Evolutionary conservation across 2,888 invertebrate genomes (phyloP), one percentile per base, ranked within the genome.

Genomic region (Loripinus fragilis): DNA sequence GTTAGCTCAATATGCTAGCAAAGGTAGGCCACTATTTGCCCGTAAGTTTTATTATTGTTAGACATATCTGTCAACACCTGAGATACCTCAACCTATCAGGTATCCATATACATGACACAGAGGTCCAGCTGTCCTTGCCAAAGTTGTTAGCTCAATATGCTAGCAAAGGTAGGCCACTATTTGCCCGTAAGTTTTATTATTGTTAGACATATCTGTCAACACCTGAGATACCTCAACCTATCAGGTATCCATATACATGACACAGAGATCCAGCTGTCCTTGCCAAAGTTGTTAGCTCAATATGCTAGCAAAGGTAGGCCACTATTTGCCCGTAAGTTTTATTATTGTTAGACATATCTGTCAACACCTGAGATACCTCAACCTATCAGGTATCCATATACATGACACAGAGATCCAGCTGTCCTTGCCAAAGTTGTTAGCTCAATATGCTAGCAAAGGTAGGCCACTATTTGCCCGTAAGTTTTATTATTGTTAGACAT

Each of bases 331-430:
- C n/a, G n/a, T n/a, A n/a, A n/a, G n/a, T n/a, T n/a, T n/a, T n/a
- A n/a, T n/a, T n/a, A n/a, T n/a, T 8, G 69, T 92, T 71, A 80
- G 90, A 42, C 42, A 85, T 23, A 76, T 80, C n/a, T 88, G 90
- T 68, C 67, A 68, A 5, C 77, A 87, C 45, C 85, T 92, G n/a
- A 79, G 84, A n/a, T 85, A 89, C 71, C 67, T 92, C 15, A 92
- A 92, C 76, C 70, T 92, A 41, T 86, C 88, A 41, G 91, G 91
- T 2, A 86, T 90, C 23, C 91, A 92, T 73, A 85, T 89, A 28
- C 90, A 91, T 77, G 74, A 85, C 28, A 74, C 71, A 17, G 84
- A 83, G 20, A 66, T 28, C 3, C 66, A 41, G n/a, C 66, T 41
- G 25, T 66, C 66, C 5, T 7, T 66, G n/a, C 17, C 66, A n/a